Evolutionary conservation across 2,797 vertebrate species (phyloP), one percentile per base, ranked within the genome.

Genomic region (Sebastes ruberrimus): DNA sequence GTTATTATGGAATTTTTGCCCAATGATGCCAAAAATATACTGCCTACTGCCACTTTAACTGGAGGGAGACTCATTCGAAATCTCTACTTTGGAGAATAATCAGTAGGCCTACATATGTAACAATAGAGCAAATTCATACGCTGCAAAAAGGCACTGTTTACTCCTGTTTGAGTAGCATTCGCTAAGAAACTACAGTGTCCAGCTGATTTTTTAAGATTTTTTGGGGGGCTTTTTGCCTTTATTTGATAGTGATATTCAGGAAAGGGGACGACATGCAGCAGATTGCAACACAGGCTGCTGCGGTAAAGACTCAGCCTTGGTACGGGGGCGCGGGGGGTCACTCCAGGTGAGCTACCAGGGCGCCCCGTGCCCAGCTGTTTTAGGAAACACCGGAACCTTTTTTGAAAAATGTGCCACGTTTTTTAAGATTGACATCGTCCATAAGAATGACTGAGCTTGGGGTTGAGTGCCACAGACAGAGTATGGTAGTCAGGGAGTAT

Each of bases 1-100:
- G 13, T 42, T 42, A 42, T 42, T 42, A 42, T 42, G 38, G 13
- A 0, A 14, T 42, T 42, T 42, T 42, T 42, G 13, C 38, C 38
- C 38, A 42, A 14, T 42, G 38, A 42, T 42, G 38, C 38, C 38
- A 42, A 42, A 42, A 42, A 42, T 42, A 42, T 42, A 42, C 38
- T 1, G 0, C 0, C 38, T 42, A 42, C 38, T 42, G 38, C 0
- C 0, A 0, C 38, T 42, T 42, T 14, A 42, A 42, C 38, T 46
- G 38, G 38, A 46, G 14, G 20, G 28, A 55, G 10, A 55, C 53
- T 71, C 23, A 71, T 16, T 46, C 14, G 14, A 46, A 46, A 46
- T 46, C 38, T 46, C n/a, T 10, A 55, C 30, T 27, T 28, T 55
- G 35, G 49, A 61, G 30, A 57, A 32, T 25, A 38, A 56, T 60